Base-by-base conservation (phyloP, 2,113 vertebrate genomes). In the Rhipidura dahli region DNA sequence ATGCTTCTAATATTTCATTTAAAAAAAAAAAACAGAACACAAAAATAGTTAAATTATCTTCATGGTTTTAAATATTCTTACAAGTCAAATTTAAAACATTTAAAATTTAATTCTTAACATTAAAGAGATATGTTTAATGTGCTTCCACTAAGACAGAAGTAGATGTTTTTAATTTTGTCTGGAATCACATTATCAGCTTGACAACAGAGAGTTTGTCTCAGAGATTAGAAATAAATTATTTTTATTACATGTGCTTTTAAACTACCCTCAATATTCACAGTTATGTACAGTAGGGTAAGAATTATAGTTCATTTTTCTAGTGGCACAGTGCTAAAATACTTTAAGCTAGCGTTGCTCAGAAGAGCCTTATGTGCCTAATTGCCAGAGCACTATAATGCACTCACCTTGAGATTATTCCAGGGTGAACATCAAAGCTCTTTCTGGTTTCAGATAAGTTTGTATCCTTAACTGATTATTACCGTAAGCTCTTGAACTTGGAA, bases 351-450 rank as follows among this genome's bases (percentile, higher is more conserved):
- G 33, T n/a, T 87, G 18, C 30, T 59, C 20, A 40, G 39, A 85
- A 82, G 47, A 75, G 9, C 13, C 11, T 69, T 27, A 24, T 82
- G 20, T 4, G 2, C 13, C 45, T 79, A 56, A 57, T 49, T 94
- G 26, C 40, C 61, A 51, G 49, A 83, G 17, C 27, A 37, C 42
- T 61, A 37, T 35, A 77, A 42, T 40, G 15, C 22, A 30, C 15
- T 92, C n/a, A 65, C 53, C 26, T 79, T 14, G 7, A 72, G 57
- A 75, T 79, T 79, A 87, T 90, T 96, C 18, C 60, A 76, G 37
- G 66, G n/a, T 61, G 70, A 93, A 92, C 75, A 93, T 93, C 82
- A 95, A 93, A 93, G 44, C 44, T 83, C 12, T 75, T 60, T 50
- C 28, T 72, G 22, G 37, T 75, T 24, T 91, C 24, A 60, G n/a